A percentile compares a stretch with the other conserved stretches of the same genome.
Conservation (phyloP, 1,140 invertebrate genomes). For the Elysia chlorotica region DNA sequence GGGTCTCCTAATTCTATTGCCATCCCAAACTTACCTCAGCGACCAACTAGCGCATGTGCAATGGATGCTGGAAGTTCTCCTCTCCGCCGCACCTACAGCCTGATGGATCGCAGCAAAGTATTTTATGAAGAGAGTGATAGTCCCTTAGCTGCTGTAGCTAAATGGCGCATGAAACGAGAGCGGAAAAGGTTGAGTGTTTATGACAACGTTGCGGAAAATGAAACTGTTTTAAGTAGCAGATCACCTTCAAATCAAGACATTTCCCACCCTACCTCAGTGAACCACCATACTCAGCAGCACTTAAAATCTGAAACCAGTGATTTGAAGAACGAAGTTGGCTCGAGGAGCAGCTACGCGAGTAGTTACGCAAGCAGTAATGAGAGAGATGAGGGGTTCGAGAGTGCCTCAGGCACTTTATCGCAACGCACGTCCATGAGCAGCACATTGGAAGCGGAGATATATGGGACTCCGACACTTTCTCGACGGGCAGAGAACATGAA, state of each 20-base stretch:
- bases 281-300: too few relatives aligned
- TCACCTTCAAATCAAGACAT: constrained; percentile 16
- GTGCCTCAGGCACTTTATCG: constrained; percentile 54
- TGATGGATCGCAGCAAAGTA: constrained; percentile 19
- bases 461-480: constrained; percentile 30
- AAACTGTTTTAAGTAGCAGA: constrained; percentile 2
- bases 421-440: constrained; percentile 59
- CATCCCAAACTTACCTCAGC: background rate
- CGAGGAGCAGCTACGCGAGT: constrained; percentile 50
- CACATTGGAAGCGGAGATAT: constrained; percentile 51
- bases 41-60: constrained; percentile 2
- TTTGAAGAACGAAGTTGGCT: constrained; percentile 48
- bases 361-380: constrained; percentile 46
- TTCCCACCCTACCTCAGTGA: too few relatives aligned
- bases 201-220: constrained; percentile 41
- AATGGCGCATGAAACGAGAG: constrained; percentile 46
- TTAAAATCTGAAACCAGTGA: constrained; percentile 32
- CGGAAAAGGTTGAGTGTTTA: constrained; percentile 36
- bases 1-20: background rate
- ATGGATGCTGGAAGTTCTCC: background rate
- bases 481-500: constrained; percentile 28
- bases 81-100: constrained; percentile 12
- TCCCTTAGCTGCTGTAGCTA: constrained; percentile 38
- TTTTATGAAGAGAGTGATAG: constrained; percentile 36
- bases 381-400: constrained; percentile 59